phyloP scores from a whole-genome alignment of 2,113 vertebrate genomes.

The Gorsachius goisagi region DNA sequence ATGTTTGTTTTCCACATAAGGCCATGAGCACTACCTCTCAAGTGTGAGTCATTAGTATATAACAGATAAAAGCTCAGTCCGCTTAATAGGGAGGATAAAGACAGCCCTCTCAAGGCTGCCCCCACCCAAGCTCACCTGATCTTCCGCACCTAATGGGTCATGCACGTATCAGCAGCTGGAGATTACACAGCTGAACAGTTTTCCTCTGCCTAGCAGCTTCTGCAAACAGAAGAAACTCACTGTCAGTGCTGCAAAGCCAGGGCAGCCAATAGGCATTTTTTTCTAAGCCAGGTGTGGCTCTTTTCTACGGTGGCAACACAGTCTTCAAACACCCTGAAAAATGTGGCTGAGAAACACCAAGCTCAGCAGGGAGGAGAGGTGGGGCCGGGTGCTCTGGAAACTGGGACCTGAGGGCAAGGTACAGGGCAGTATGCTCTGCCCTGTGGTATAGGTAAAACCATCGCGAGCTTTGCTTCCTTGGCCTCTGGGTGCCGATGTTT shows the following conservation, averaged over 20 bases:
- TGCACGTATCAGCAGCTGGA: neutral
- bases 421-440: neutral
- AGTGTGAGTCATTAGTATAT: neutral
- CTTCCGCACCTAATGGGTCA: neutral
- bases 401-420: too few species aligned
- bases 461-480: neutral
- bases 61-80: neutral
- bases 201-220: neutral
- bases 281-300: neutral
- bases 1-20: slow-evolving; percentile 27
- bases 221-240: neutral
- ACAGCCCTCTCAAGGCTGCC: neutral
- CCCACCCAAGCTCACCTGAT: neutral
- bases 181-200: neutral
- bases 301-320: neutral
- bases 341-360: neutral
- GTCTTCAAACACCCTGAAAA: neutral
- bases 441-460: accelerated
- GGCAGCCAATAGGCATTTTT: accelerated
- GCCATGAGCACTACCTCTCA: neutral
- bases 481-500: neutral
- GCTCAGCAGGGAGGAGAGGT: neutral
- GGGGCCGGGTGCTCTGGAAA: neutral
- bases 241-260: neutral
- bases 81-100: neutral